phyloP scores from a whole-genome alignment of 2,113 vertebrate genomes.

The Centropristis striata region DNA sequence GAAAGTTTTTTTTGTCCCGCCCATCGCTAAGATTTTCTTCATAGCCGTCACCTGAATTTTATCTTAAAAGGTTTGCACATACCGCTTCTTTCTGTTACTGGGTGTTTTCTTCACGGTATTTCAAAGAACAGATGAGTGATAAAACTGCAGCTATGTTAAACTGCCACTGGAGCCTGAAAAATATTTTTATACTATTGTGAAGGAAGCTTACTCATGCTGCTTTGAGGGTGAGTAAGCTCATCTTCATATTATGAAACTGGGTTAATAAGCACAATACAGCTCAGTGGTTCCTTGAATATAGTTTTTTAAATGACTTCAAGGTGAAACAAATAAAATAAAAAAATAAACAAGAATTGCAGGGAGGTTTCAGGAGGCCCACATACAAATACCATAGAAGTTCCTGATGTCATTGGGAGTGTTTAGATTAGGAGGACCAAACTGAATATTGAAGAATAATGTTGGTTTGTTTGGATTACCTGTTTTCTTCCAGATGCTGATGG shows the following conservation, averaged over 20 bases:
- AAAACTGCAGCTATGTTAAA: conserved; percentile 14
- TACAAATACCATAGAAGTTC: background rate
- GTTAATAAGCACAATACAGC: background rate
- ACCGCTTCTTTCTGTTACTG: background rate
- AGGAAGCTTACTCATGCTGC: background rate
- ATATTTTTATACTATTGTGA: background rate
- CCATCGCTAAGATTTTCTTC: too few species aligned
- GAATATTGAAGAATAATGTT: background rate
- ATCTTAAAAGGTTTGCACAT: background rate
- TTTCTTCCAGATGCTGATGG: background rate
- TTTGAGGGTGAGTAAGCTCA: background rate
- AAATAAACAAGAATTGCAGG: background rate
- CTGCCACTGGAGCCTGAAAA: background rate
- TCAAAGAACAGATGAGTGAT: conserved; percentile 34
- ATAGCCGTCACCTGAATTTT: too few species aligned
- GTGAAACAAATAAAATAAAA: too few species aligned
- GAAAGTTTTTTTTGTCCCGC: background rate
- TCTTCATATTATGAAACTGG: background rate
- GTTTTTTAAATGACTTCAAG: background rate
- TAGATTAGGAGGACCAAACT: background rate
- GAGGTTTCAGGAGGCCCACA: background rate
- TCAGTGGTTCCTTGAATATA: background rate
- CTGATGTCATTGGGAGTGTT: conserved; percentile 10
- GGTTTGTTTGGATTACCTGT: background rate
- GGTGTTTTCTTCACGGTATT: background rate